These are phyloP conservation scores for Drosophila guanche DNA, from an alignment of 1,140 invertebrate species.

Conservation along the genomic window DNA sequence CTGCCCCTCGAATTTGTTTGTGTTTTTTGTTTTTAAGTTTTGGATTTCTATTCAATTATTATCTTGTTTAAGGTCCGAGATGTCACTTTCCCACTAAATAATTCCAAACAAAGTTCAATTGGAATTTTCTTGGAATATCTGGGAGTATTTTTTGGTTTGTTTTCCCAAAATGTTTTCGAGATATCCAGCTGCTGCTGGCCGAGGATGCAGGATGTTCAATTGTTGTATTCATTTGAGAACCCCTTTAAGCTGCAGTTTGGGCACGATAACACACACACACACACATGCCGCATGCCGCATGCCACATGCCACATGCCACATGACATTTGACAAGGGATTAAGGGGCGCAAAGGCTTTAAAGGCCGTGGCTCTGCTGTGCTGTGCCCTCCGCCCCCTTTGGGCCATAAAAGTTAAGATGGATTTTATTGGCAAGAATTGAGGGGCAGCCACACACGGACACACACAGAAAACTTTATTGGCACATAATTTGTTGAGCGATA, in stretches of 20 bases:
- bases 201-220: no score
- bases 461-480: slow-evolving; percentile 61
- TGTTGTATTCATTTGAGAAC: slow-evolving; percentile 1
- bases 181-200: no score
- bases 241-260: slow-evolving; percentile 41
- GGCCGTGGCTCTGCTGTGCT: slow-evolving; percentile 24
- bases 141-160: no score
- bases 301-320: slow-evolving; percentile 51
- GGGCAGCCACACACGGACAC: slow-evolving; percentile 13
- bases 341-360: slow-evolving; percentile 51
- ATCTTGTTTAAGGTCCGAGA: no score
- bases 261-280: slow-evolving; percentile 41
- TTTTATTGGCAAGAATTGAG: slow-evolving; percentile 76
- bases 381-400: slow-evolving; percentile 32
- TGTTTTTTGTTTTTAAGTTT: no score
- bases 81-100: no score
- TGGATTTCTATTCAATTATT: no score
- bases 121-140: no score
- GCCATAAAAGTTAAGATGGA: slow-evolving; percentile 77
- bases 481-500: slow-evolving; percentile 68
- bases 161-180: no score
- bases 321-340: slow-evolving; percentile 78
- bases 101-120: no score
- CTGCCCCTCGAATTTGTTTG: no score
- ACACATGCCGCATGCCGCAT: slow-evolving; percentile 42